Evolutionary conservation across 2,888 invertebrate genomes (phyloP).

Genomic region (Hoplodrina blanda): DNA sequence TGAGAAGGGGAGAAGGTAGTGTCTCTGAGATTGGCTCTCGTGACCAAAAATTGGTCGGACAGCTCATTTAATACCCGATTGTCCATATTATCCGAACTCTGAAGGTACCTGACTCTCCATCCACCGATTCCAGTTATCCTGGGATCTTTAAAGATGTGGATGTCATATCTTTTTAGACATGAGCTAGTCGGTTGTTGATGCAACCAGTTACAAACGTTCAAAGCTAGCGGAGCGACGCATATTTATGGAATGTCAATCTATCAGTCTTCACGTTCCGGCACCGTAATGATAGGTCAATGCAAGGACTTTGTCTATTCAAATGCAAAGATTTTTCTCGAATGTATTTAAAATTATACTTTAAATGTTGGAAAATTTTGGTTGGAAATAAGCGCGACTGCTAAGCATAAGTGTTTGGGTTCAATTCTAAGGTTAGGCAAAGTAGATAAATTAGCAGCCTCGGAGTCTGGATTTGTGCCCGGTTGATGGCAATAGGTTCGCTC

Average conservation of each 20-base stretch:
- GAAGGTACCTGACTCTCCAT: background rate
- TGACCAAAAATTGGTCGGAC: no score
- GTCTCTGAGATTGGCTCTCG: no score
- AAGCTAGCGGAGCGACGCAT: background rate
- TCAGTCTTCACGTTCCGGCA: conserved; percentile 1
- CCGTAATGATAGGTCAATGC: conserved; percentile 5
- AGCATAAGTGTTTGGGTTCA: no score
- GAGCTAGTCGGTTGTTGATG: background rate
- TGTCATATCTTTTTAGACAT: background rate
- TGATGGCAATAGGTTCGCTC: no score
- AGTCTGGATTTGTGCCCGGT: no score
- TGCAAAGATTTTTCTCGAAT: background rate
- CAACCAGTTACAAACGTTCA: background rate
- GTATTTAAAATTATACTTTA: background rate
- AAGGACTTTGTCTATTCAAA: background rate
- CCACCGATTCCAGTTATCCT: background rate
- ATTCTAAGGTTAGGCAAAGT: no score
- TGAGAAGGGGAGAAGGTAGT: no score
- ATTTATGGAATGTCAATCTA: conserved; percentile 4
- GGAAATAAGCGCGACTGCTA: no score
- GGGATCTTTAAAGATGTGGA: background rate
- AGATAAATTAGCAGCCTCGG: no score
- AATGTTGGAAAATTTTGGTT: background rate
- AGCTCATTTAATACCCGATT: no score
- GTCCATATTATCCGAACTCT: no score